Base-by-base conservation (phyloP, 2,888 invertebrate species). In the Macropis europaea region DNA sequence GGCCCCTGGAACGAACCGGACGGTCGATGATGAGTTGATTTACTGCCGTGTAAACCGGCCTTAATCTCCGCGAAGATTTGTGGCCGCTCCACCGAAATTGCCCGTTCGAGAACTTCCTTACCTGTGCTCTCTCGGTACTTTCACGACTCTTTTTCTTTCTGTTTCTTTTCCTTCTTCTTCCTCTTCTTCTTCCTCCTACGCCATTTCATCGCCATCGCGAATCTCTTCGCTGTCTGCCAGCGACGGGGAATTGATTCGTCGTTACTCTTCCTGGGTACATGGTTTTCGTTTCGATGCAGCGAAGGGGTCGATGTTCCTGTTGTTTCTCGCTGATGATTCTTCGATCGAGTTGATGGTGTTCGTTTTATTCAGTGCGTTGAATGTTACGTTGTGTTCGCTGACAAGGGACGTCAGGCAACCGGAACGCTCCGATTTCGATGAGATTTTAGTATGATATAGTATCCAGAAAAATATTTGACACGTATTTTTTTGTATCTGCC, bases 1-100 rank as follows among this genome's bases (percentile, higher is more conserved):
- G 15, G 17, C 7, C n/a, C 19, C 17, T 13, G 19, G 24, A 22
- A 17, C 48, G 30, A 30, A 45, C 68, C 50, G 56, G 69, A 53
- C 56, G 47, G 50, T 26, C 72, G 73, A 68, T 67, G 73, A 77
- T 77, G 77, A 86, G 84, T 84, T 81, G 82, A 85, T 84, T 83
- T 82, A 85, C 79, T 69, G 61, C 34, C 73, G 77, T 79, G 83
- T 82, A 85, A 84, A 86, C 82, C 76, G 73, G 64, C 74, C 82
- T 82, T 84, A 84, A 86, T 83, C 83, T 78, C 67, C 76, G 67
- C 62, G 64, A 80, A 82, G 82, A 83, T 86, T 84, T 83, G 82
- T 73, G 82, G 77, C 73, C 77, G 77, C 76, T 76, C 66, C 73
- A 38, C 42, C 50, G 69, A 82, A 82, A 83, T 83, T 84, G 79